phyloP scores from a whole-genome alignment of 2,113 vertebrate species.

The Microtus pennsylvanicus region DNA sequence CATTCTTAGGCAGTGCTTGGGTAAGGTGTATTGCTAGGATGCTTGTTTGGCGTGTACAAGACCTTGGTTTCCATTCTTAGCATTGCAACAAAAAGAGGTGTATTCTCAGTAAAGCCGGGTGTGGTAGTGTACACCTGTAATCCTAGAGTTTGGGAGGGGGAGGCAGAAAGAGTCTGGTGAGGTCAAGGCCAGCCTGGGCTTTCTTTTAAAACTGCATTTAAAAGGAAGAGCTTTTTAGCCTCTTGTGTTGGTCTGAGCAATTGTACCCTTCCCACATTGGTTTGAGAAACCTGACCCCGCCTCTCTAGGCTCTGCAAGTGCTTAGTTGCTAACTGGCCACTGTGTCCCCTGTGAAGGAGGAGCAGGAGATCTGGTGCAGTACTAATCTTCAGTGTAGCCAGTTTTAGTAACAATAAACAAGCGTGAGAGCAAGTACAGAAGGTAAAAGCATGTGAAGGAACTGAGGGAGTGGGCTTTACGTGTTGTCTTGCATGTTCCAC shows the following conservation, averaged over 20 bases:
- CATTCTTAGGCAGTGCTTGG: background rate
- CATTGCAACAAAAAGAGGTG: too few species aligned
- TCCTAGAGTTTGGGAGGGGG: background rate
- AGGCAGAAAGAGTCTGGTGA: background rate
- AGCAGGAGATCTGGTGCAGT: background rate
- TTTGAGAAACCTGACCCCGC: background rate
- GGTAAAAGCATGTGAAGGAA: background rate
- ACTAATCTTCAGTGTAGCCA: background rate
- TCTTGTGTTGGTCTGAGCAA: background rate
- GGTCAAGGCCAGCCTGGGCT: background rate
- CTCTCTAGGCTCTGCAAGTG: background rate
- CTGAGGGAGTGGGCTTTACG: background rate
- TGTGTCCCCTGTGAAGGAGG: background rate
- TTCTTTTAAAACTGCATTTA: background rate
- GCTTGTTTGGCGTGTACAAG: background rate
- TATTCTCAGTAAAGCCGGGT: background rate
- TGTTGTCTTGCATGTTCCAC: background rate
- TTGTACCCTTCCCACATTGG: background rate
- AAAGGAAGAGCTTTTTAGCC: background rate
- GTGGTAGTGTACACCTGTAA: background rate
- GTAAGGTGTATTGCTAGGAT: background rate
- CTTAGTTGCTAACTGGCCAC: background rate
- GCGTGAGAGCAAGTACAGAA: background rate
- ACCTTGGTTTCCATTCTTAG: background rate
- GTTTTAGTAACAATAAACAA: background rate